Conservation (phyloP, 2,888 invertebrate genomes). For the Matsumyia berberina region DNA sequence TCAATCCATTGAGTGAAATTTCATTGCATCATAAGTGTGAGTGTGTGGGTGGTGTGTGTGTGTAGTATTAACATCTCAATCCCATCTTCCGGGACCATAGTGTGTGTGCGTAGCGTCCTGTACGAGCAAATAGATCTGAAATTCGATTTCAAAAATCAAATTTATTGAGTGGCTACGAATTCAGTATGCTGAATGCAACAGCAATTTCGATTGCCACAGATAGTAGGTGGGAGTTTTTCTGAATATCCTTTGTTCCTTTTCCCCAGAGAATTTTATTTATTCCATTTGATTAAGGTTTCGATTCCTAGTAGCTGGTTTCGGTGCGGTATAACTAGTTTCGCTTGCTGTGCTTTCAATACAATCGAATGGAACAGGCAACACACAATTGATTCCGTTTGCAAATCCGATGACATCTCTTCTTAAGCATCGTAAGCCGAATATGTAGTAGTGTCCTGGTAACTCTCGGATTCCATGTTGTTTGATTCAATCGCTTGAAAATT, state of each 20-base stretch:
- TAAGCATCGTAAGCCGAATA: neutral
- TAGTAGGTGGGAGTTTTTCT: neutral
- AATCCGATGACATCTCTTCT: constrained; percentile 2
- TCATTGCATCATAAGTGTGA: constrained; percentile 2
- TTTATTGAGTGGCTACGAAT: constrained; percentile 30
- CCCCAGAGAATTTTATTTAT: neutral
- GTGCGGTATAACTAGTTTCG: neutral
- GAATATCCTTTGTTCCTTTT: neutral
- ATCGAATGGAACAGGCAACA: neutral
- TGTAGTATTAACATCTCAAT: neutral
- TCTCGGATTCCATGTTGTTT: too few species aligned
- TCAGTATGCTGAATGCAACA: constrained; percentile 16
- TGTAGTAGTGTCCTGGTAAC: too few species aligned
- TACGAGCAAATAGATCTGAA: neutral
- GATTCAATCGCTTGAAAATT: too few species aligned
- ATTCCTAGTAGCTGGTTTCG: neutral
- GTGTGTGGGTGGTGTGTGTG: neutral
- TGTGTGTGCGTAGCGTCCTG: neutral
- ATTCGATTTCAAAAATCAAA: constrained; percentile 43
- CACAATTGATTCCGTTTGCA: neutral
- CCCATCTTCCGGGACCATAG: neutral
- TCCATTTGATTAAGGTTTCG: neutral
- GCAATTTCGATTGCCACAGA: constrained; percentile 7
- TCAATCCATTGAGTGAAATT: constrained; percentile 45
- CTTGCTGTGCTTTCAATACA: neutral